Base-by-base conservation (phyloP, 1,140 invertebrate species). In the Chrysomallon squamiferum region DNA sequence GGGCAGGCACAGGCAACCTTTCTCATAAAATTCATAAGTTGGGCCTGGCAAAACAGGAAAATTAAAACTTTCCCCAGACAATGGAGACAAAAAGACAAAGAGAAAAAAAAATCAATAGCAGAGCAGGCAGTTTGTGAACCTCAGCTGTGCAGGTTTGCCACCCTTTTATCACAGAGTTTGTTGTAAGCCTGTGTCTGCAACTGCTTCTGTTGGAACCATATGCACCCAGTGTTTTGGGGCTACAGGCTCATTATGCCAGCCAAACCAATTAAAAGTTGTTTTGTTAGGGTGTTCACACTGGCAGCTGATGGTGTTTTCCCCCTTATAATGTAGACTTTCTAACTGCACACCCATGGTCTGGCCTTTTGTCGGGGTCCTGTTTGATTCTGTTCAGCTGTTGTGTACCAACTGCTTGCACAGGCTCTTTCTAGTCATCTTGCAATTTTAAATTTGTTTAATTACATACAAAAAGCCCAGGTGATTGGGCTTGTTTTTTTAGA, bases 61-160 rank as follows among this genome's bases (percentile, higher is more conserved):
- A 74, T 74, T 74, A 73, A 38, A 75, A 76, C 72, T 74, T 69
- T 74, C 71, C 65, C 56, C 67, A 69, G 71, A 76, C 74, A 76
- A 78, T 76, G 66, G 69, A 62, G 68, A 71, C 68, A 69, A 70
- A 75, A 73, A 76, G 75, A 75, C 75, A 75, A 78, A 78, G 75
- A 72, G 35, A 38, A 5, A 38, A 76, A 74, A 78, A 78, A 78
- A 76, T 74, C 71, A 76, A 76, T 74, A 76, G 41, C 63, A 64
- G 71, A 61, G 62, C 66, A 66, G 65, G 66, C 35, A 38, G 35
- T 71, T 68, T 63, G 69, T 67, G 64, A 33, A 69, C 66, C 64
- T 78, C 76, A 78, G 76, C 76, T 78, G 76, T 66, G 66, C 68
- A 66, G 59, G 59, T 65, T 65, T 72, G 35, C 62, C 65, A 75